phyloP scores from a whole-genome alignment of 92 coral and sea anemone species.

The Porites rus region DNA sequence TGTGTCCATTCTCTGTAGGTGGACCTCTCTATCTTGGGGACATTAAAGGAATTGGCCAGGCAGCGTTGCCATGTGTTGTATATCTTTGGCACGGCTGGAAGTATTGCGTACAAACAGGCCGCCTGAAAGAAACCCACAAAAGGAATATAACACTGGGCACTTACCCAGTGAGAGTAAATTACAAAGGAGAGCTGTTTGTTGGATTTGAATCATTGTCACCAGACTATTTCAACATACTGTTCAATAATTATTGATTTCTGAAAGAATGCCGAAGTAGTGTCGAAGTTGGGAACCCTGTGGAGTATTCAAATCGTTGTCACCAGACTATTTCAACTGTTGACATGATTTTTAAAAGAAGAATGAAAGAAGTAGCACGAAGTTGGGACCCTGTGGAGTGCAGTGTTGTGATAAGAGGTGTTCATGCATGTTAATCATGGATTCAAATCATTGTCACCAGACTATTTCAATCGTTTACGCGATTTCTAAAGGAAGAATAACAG shows the following conservation, averaged over 20 bases:
- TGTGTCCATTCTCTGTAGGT: slow-evolving; percentile 43
- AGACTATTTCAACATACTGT: slow-evolving; percentile 71
- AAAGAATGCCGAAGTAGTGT: not conserved
- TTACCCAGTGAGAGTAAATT: slow-evolving; percentile 75
- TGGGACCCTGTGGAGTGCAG: not conserved
- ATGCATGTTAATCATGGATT: slow-evolving; percentile 43
- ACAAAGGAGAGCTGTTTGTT: slow-evolving; percentile 67
- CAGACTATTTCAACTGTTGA: slow-evolving; percentile 76
- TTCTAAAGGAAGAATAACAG: slow-evolving; percentile 34
- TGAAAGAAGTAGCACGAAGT: not conserved
- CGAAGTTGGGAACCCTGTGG: not conserved
- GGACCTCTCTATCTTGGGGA: slow-evolving; percentile 95
- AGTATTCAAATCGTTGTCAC: slow-evolving; percentile 57
- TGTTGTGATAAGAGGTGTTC: no score
- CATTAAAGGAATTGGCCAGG: slow-evolving; percentile 85
- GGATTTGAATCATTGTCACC: slow-evolving; percentile 75
- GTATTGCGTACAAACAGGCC: slow-evolving; percentile 71
- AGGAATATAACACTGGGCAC: slow-evolving; percentile 48
- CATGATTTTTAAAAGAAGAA: slow-evolving; percentile 50
- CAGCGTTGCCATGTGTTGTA: slow-evolving; percentile 76
- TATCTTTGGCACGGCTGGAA: slow-evolving; percentile 96
- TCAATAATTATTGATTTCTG: slow-evolving; percentile 73
- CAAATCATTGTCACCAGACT: slow-evolving; percentile 68
- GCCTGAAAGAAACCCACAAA: slow-evolving; percentile 57
- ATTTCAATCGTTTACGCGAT: slow-evolving; percentile 67